These are phyloP conservation scores for Eupelmus urozonus DNA, from an alignment of 2,888 invertebrate genomes.

Conservation along the genomic window DNA sequence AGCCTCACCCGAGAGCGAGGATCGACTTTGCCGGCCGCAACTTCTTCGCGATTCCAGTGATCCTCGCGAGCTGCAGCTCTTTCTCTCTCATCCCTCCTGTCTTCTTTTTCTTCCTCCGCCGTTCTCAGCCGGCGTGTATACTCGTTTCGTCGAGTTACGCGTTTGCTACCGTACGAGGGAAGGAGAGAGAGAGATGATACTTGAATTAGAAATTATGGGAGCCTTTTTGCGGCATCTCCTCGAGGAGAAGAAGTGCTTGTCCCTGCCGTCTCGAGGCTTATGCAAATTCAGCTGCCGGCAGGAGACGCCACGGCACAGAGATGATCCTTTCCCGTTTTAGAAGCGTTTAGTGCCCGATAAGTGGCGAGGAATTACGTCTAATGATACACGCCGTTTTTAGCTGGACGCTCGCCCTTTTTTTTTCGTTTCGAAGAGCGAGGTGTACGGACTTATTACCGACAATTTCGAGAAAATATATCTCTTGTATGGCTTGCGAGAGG, in stretches of 20 bases:
- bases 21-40: constrained; percentile 53
- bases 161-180: constrained; percentile 2
- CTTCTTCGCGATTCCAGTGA: constrained; percentile 46
- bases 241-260: no score
- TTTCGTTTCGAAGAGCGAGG: neutral
- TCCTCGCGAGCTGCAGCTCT: neutral
- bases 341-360: constrained; percentile 51
- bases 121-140: neutral
- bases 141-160: constrained; percentile 15
- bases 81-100: neutral
- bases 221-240: no score
- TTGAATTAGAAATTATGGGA: constrained; percentile 52
- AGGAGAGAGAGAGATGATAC: constrained; percentile 5
- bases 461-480: constrained; percentile 28
- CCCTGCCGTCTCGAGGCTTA: constrained; percentile 5
- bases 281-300: constrained; percentile 31
- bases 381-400: constrained; percentile 35
- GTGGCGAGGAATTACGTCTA: constrained; percentile 44
- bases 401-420: neutral
- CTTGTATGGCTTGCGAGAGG: no score
- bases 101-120: neutral
- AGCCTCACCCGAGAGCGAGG: constrained; percentile 62
- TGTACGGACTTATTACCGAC: constrained; percentile 36
- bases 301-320: neutral
- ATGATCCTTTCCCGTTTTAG: constrained; percentile 51